phyloP scores from a whole-genome alignment of 64 coral and sea anemone species.

The Montipora sp. region DNA sequence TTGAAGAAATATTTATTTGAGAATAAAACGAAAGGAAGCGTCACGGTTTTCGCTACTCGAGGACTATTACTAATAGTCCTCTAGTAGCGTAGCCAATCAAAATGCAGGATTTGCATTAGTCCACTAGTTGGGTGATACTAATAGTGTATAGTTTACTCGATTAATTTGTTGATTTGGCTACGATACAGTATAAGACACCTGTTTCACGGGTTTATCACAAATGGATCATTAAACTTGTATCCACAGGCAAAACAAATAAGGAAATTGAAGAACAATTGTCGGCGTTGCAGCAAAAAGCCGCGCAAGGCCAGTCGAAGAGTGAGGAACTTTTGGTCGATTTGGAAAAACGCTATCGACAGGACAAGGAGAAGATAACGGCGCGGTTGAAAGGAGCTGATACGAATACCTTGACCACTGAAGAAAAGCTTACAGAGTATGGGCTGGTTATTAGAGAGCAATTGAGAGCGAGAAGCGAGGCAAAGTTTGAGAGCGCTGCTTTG shows the following conservation, averaged over 20 bases:
- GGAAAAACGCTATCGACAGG: constrained; percentile 79
- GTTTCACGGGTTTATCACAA: too few species aligned
- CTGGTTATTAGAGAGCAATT: constrained; percentile 81
- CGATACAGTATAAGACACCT: too few species aligned
- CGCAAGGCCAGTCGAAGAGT: constrained; percentile 53
- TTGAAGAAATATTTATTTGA: too few species aligned
- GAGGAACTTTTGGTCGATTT: constrained; percentile 72
- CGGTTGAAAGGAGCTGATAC: constrained; percentile 76
- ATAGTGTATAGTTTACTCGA: too few species aligned
- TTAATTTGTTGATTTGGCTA: too few species aligned
- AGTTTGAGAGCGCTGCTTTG: constrained; percentile 67
- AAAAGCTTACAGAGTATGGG: constrained; percentile 81
- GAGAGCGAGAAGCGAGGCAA: constrained; percentile 71
- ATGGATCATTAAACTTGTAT: neutral
- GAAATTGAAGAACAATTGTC: constrained; percentile 75
- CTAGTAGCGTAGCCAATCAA: too few species aligned
- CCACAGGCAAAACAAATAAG: constrained; percentile 73
- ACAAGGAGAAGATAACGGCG: constrained; percentile 74
- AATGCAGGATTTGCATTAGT: too few species aligned
- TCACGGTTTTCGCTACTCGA: too few species aligned
- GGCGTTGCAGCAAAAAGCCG: constrained; percentile 49
- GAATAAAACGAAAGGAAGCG: too few species aligned
- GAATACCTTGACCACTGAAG: constrained; percentile 77
- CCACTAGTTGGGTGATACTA: too few species aligned
- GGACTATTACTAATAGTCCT: too few species aligned